A percentile compares a stretch with the other conserved stretches of the same genome.
phyloP scores from a whole-genome alignment of 1,140 invertebrate genomes.

The Zaprionus nigranus region DNA sequence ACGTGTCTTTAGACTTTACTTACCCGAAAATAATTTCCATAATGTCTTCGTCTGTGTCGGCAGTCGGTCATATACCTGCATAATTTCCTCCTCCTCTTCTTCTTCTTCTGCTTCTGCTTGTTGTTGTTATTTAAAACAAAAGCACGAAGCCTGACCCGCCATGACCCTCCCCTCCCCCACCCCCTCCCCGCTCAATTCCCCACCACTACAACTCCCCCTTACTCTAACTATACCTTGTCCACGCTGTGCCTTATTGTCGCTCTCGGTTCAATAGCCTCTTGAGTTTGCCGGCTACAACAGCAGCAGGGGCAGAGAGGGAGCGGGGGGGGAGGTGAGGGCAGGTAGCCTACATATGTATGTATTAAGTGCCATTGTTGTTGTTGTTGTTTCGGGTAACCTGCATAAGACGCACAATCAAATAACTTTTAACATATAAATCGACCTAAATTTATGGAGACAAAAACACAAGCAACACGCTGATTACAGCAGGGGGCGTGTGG shows the following conservation, averaged over 20 bases:
- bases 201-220: background rate
- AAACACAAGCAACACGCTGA: conserved; percentile 14
- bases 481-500: background rate
- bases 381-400: conserved; percentile 21
- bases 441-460: conserved; percentile 51
- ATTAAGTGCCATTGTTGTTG: conserved; percentile 36
- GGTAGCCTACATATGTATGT: conserved; percentile 30
- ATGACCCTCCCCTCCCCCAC: background rate
- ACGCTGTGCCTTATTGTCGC: conserved; percentile 13
- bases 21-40: conserved; percentile 68
- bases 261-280: conserved; percentile 68
- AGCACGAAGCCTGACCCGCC: conserved; percentile 12
- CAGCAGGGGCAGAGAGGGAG: background rate
- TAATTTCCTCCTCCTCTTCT: conserved; percentile 39
- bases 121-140: conserved; percentile 30
- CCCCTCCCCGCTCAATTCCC: background rate
- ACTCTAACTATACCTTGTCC: background rate
- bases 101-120: background rate
- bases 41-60: conserved; percentile 24
- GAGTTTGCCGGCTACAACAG: conserved; percentile 36
- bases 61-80: conserved; percentile 55
- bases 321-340: background rate
- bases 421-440: conserved; percentile 52
- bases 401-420: conserved; percentile 24
- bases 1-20: conserved; percentile 23